Conservation (phyloP, 1,140 invertebrate species). For the Drosophila albomicans region DNA sequence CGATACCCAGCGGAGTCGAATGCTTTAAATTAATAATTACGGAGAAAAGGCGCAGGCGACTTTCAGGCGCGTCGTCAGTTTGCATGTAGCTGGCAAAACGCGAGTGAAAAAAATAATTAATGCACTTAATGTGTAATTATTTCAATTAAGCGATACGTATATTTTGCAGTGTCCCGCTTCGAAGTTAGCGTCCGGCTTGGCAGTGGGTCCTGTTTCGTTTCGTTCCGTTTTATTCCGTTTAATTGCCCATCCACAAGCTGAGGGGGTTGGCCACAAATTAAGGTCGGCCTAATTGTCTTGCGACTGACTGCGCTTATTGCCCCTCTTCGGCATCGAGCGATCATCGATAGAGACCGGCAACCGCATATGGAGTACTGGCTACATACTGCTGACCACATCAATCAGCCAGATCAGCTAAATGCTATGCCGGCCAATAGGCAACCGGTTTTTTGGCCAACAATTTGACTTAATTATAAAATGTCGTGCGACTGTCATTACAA, state of each 20-base stretch:
- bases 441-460: constrained; percentile 57
- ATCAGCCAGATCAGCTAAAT: constrained; percentile 59
- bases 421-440: constrained; percentile 31
- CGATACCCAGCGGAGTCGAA: constrained; percentile 72
- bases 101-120: constrained; percentile 81
- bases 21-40: constrained; percentile 83
- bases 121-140: constrained; percentile 84
- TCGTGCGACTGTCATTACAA: constrained; percentile 56
- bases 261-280: constrained; percentile 47
- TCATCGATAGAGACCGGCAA: constrained; percentile 45
- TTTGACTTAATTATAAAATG: constrained; percentile 76
- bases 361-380: constrained; percentile 35
- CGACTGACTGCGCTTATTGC: constrained; percentile 21
- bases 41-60: constrained; percentile 57
- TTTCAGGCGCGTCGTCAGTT: constrained; percentile 42
- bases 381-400: constrained; percentile 45
- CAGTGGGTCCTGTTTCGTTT: constrained; percentile 29
- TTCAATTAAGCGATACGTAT: constrained; percentile 77
- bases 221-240: constrained; percentile 34
- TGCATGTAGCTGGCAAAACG: constrained; percentile 52
- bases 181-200: constrained; percentile 17
- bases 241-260: constrained; percentile 44
- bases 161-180: constrained; percentile 9
- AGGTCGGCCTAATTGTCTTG: constrained; percentile 66
- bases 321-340: constrained; percentile 44